Evolutionary conservation across 2,113 vertebrate species (phyloP).

Genomic region (Notiomystis cincta): DNA sequence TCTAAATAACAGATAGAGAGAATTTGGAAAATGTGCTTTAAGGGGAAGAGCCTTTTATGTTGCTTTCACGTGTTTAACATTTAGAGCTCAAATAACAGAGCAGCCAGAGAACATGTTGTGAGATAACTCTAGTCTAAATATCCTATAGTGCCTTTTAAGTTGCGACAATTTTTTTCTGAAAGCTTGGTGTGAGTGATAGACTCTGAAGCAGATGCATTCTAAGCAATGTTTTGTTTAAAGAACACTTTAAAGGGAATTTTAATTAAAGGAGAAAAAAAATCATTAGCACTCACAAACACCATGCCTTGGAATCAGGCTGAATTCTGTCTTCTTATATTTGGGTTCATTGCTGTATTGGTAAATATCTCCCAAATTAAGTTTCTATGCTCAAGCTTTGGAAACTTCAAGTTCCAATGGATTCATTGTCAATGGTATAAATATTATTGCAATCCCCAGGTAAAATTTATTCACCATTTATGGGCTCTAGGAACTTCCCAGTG

Average conservation of each 20-base stretch:
- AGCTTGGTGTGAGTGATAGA: background rate
- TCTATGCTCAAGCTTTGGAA: background rate
- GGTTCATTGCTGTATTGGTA: background rate
- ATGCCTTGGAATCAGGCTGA: background rate
- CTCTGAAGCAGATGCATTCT: background rate
- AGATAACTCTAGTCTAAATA: slow-evolving; percentile 35
- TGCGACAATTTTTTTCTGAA: background rate
- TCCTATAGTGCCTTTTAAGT: slow-evolving; percentile 16
- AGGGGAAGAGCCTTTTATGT: slow-evolving; percentile 45
- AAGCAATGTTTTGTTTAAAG: slow-evolving; percentile 3
- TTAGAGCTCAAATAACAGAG: slow-evolving; percentile 46
- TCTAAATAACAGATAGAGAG: slow-evolving; percentile 27
- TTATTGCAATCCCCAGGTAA: background rate
- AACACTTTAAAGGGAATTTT: slow-evolving; percentile 20
- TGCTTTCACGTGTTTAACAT: slow-evolving; percentile 35
- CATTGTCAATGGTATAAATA: background rate
- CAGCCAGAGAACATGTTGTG: slow-evolving; percentile 10
- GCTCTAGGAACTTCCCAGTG: background rate
- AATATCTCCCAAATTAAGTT: background rate
- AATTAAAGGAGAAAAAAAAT: slow-evolving; percentile 7
- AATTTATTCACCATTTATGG: background rate
- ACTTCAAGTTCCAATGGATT: background rate
- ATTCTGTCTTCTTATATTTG: background rate
- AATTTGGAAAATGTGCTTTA: slow-evolving; percentile 35
- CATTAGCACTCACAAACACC: background rate